A percentile compares a stretch with the other conserved stretches of the same genome.
Evolutionary conservation across 1,140 invertebrate genomes (phyloP).

Genomic region (Pseudomyrmex flavicornis): DNA sequence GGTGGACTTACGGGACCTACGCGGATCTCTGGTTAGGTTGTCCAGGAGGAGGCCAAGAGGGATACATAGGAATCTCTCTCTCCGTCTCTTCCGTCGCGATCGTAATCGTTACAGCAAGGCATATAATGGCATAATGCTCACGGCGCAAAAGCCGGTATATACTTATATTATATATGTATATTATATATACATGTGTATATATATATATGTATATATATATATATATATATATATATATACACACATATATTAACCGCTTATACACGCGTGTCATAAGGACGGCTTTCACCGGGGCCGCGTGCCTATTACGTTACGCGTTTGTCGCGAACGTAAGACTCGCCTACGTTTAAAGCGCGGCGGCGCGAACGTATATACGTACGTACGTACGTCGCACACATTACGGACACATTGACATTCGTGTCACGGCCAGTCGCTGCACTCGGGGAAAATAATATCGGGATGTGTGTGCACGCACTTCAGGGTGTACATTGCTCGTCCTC

Average conservation of each 20-base stretch:
- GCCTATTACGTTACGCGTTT: constrained; percentile 77
- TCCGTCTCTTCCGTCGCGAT: constrained; percentile 54
- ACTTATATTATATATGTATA: too few species aligned
- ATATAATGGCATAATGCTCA: constrained; percentile 74
- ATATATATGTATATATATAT: background rate
- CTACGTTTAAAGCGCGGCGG: constrained; percentile 71
- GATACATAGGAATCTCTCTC: constrained; percentile 52
- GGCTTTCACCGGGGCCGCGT: constrained; percentile 78
- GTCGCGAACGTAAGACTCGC: constrained; percentile 65
- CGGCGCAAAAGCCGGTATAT: constrained; percentile 34
- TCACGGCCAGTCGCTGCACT: constrained; percentile 82
- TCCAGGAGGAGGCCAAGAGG: background rate
- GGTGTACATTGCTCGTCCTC: background rate
- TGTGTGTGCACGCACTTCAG: background rate
- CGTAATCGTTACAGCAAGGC: constrained; percentile 71
- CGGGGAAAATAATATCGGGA: constrained; percentile 70
- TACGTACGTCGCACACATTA: constrained; percentile 64
- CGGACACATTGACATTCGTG: constrained; percentile 81
- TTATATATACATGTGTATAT: background rate
- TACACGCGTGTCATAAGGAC: constrained; percentile 61
- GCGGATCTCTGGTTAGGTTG: background rate
- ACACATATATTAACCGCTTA: background rate
- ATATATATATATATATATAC: background rate
- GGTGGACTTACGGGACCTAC: constrained; percentile 25
- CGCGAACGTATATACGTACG: constrained; percentile 27